Evolutionary conservation across 2,113 vertebrate genomes (phyloP), one percentile per base, ranked within the genome.

Genomic region (Paramormyrops kingsleyae): DNA sequence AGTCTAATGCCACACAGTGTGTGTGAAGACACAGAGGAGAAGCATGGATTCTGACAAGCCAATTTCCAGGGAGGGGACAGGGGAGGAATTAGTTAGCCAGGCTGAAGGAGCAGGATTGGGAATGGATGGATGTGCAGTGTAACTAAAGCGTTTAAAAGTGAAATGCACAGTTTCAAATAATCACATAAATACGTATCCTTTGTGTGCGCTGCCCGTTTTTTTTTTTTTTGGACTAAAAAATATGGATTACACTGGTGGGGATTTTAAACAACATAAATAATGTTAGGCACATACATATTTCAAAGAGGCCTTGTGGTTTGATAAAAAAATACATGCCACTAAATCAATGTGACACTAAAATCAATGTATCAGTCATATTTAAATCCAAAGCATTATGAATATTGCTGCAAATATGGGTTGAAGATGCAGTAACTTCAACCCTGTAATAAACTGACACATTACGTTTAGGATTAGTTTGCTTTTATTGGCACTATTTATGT

Each of bases 351-450:
- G 59, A 84, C 83, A 84, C 39, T n/a, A 84, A 80, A 84, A 84
- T 84, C 83, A 84, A 84, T 84, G 19, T n/a, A 46, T 84, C 83
- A 84, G 44, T 84, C 83, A 84, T n/a, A 84, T 84, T 84, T 84
- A 84, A 84, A 84, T 44, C 17, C 83, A 84, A 15, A 47, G 83
- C 17, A 17, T 84, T 42, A 84, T 24, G 83, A 84, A 84, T 84
- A 46, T 24, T 84, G 19, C 44, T 47, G 44, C 83, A 84, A 84
- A 47, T 44, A 44, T n/a, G 47, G 44, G 21, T 24, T 46, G 44
- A 47, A 47, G 39, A 46, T 19, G 42, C 44, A 47, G 39, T 47
- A 13, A 84, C 4, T 47, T 46, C 83, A 44, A 84, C 39, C 44
- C 44, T 84, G 17, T 19, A n/a, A 10, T 46, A 46, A 84, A 84